phyloP scores from a whole-genome alignment of 2,797 vertebrate genomes.

The Phyllotis vaccarum region DNA sequence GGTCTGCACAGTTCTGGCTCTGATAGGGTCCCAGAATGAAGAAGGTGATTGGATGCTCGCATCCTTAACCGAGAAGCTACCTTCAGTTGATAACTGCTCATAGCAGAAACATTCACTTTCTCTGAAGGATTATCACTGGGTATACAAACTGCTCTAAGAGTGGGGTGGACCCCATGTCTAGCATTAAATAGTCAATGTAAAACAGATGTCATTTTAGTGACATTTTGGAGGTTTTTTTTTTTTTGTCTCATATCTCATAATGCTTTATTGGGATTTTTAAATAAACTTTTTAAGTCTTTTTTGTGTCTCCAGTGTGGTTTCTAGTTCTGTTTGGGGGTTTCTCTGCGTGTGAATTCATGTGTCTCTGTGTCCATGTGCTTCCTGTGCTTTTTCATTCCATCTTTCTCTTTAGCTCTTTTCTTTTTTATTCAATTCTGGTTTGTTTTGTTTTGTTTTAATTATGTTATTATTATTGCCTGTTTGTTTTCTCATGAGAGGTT shows the following conservation, averaged over 20 bases:
- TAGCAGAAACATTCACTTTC: not conserved
- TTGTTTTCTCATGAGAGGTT: not conserved
- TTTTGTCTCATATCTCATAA: not conserved
- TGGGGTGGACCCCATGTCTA: not conserved
- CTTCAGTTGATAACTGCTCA: not conserved
- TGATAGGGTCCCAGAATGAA: not conserved
- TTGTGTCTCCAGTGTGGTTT: not conserved
- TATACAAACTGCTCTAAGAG: not conserved
- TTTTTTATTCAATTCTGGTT: not conserved
- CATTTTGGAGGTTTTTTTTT: not conserved
- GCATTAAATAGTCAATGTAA: not conserved
- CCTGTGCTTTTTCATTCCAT: not conserved
- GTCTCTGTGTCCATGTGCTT: not conserved
- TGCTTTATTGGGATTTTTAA: not conserved
- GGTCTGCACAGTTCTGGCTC: too few relatives aligned
- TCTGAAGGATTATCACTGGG: not conserved
- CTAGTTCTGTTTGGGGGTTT: not conserved
- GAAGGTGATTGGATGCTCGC: not conserved
- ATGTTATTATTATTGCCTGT: not conserved
- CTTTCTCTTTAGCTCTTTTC: not conserved
- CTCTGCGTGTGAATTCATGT: not conserved
- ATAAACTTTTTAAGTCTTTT: not conserved
- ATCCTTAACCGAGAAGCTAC: not conserved
- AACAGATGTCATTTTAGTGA: not conserved
- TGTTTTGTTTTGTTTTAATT: not conserved